These are phyloP conservation scores for Pteronotus mesoamericanus DNA, from an alignment of 2,797 vertebrate genomes.

Conservation along the genomic window DNA sequence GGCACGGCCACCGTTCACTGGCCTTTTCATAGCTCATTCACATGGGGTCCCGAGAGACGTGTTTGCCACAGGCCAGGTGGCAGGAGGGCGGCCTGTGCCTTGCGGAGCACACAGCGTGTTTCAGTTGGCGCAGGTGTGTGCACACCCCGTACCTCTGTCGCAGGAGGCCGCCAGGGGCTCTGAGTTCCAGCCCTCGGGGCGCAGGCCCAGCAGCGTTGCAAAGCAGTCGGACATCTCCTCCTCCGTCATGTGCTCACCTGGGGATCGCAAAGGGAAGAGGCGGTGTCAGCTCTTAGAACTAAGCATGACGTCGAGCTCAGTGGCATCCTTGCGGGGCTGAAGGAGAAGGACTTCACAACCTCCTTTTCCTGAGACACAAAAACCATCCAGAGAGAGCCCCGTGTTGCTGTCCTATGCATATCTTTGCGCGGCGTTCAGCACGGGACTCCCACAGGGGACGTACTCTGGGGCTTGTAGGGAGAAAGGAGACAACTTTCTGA, in stretches of 20 bases:
- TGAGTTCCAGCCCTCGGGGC: slow-evolving; percentile 73
- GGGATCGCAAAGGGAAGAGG: not conserved
- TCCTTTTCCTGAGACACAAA: not conserved
- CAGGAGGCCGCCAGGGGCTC: slow-evolving; percentile 62
- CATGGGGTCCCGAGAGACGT: not conserved
- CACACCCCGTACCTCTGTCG: slow-evolving; percentile 77
- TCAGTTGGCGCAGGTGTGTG: too few relatives aligned
- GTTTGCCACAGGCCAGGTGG: not conserved
- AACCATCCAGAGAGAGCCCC: not conserved
- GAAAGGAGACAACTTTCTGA: not conserved
- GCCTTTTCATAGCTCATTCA: not conserved
- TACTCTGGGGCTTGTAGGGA: not conserved
- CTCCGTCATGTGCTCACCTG: slow-evolving; percentile 93
- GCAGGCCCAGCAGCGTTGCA: slow-evolving; percentile 82
- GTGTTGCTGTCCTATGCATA: not conserved
- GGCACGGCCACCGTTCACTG: rapidly evolving
- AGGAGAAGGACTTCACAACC: not conserved
- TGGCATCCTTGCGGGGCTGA: not conserved
- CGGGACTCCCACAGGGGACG: not conserved
- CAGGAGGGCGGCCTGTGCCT: too few relatives aligned
- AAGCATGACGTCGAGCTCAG: rapidly evolving
- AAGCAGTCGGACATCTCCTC: slow-evolving; percentile 89
- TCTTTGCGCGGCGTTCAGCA: not conserved
- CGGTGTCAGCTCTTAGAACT: not conserved
- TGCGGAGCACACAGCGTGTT: too few relatives aligned